Base-by-base conservation (phyloP, 2,888 invertebrate species). In the Sylvicola cinctus region DNA sequence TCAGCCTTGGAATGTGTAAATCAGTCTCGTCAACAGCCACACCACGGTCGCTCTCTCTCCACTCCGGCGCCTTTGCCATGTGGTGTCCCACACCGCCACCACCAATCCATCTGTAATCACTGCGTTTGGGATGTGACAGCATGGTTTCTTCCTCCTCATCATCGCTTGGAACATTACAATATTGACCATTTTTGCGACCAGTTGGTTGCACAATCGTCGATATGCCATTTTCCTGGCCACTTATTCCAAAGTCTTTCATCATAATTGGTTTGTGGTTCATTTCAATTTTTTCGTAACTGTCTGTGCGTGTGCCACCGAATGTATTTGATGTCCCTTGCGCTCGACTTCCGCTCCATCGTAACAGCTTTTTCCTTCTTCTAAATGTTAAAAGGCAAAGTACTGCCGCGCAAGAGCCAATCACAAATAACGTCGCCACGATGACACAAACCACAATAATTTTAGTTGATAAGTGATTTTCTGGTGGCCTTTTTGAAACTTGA, bases 261-360 rank as follows among this genome's bases (percentile, higher is more conserved):
- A 33, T 41, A 43, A 61, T 60, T 28, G 52, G 48, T 43, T 64
- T 66, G 44, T 70, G 66, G 52, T 69, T 73, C 62, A 76, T 68
- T 51, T 79, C 78, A 42, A 80, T 78, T 61, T 79, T 80, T 52
- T 79, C 79, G 49, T 79, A 79, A 54, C 70, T 76, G 46, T 77
- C 76, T 41, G 58, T 59, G 3, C 55, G 44, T 16, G 59, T 52
- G 39, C 63, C 56, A 10, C 59, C 54, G 16, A 55, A 59, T 11
- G 54, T 54, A 42, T 52, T 56, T n/a, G n/a, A n/a, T n/a, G n/a
- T n/a, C n/a, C n/a, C n/a, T n/a, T n/a, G n/a, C n/a, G n/a, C n/a
- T n/a, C n/a, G n/a, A n/a, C n/a, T n/a, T n/a, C n/a, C n/a, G n/a
- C n/a, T n/a, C 43, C 51, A 50, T 44, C 58, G 51, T 14, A 68